Conservation (phyloP, 2,797 vertebrate species). For the Pipistrellus nathusii region DNA sequence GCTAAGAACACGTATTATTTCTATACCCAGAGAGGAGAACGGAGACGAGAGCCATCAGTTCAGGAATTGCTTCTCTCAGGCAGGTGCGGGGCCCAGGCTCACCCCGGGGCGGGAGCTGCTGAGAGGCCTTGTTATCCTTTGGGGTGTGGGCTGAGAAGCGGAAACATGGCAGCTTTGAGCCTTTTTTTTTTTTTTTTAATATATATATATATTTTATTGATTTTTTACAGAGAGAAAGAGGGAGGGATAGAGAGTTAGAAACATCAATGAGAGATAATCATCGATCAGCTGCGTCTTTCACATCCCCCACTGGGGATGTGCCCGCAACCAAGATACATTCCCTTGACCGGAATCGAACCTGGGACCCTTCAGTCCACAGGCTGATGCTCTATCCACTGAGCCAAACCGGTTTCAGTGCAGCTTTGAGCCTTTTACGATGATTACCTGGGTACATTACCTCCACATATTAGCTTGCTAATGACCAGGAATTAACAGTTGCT, state of each 20-base stretch:
- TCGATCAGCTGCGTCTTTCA: too few species aligned
- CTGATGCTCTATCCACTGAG: too few species aligned
- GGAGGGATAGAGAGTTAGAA: too few species aligned
- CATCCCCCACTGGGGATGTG: too few species aligned
- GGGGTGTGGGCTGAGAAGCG: not conserved
- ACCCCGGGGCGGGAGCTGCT: not conserved
- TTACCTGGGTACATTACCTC: slow-evolving; percentile 41
- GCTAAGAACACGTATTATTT: slow-evolving; percentile 8
- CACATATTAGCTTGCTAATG: slow-evolving; percentile 71
- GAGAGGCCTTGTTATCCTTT: not conserved
- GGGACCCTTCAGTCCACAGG: too few species aligned
- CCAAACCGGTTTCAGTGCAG: not conserved
- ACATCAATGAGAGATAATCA: too few species aligned
- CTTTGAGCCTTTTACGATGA: slow-evolving; percentile 15
- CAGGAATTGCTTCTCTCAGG: not conserved
- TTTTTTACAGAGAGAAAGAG: too few species aligned
- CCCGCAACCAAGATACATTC: too few species aligned
- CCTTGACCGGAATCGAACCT: too few species aligned
- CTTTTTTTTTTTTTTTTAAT: not conserved
- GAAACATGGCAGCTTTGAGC: not conserved
- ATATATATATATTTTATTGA: too few species aligned
- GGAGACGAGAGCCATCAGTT: not conserved
- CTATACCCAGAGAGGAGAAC: not conserved
- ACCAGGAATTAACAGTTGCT: slow-evolving; percentile 65
- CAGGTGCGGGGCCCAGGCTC: fast-evolving